Conservation (phyloP, 2,888 invertebrate genomes). For the Watsonalla binaria region DNA sequence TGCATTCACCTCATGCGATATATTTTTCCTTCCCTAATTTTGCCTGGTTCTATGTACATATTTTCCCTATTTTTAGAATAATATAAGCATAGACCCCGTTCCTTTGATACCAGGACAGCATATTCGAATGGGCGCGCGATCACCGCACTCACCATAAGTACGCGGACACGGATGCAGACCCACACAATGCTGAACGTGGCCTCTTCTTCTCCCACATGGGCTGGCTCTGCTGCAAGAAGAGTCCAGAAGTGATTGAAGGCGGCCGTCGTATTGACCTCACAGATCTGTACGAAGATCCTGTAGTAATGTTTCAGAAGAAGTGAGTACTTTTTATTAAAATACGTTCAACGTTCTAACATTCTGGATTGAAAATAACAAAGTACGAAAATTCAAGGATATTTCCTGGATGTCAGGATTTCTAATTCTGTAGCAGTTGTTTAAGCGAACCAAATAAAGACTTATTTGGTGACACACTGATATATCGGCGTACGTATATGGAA, state of each 20-base stretch:
- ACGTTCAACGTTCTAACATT: neutral
- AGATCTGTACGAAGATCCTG: slow-evolving; percentile 89
- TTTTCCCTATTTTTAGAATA: too few species aligned
- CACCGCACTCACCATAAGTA: slow-evolving; percentile 93
- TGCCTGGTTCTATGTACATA: too few species aligned
- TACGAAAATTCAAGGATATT: too few species aligned
- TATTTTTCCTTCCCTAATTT: too few species aligned
- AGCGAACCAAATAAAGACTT: too few species aligned
- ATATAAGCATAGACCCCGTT: neutral
- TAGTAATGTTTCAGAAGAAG: slow-evolving; percentile 92
- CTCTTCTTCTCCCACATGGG: slow-evolving; percentile 98
- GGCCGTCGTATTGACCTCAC: slow-evolving; percentile 90
- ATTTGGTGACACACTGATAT: too few species aligned
- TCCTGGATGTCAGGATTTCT: too few species aligned
- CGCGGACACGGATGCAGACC: slow-evolving; percentile 93
- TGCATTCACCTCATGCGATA: too few species aligned
- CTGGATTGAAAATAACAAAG: too few species aligned
- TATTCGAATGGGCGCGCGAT: slow-evolving; percentile 84
- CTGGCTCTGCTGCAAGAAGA: slow-evolving; percentile 93
- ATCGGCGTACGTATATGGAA: too few species aligned
- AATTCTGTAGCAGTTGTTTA: too few species aligned
- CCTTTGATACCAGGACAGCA: slow-evolving; percentile 70
- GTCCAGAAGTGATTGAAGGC: slow-evolving; percentile 89
- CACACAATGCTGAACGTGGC: slow-evolving; percentile 92
- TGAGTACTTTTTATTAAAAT: slow-evolving; percentile 51